phyloP scores from a whole-genome alignment of 92 coral and sea anemone species.

The Siderastrea radians region DNA sequence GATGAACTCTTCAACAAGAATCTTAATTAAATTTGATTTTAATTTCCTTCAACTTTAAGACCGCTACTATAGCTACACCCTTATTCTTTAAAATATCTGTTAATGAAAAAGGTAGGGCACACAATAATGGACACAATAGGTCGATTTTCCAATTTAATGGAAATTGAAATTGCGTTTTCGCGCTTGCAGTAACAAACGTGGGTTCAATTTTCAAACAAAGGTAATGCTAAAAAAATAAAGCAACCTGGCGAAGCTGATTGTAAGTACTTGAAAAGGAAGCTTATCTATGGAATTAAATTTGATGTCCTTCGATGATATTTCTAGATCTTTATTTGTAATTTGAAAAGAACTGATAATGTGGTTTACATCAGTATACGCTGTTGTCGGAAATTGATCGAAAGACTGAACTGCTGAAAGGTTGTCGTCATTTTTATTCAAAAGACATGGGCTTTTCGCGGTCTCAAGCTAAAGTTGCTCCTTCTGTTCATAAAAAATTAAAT shows the following conservation, averaged over 20 bases:
- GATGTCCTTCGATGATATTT: neutral
- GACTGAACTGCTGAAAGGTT: neutral
- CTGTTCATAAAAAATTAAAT: neutral
- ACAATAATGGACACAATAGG: constrained; percentile 35
- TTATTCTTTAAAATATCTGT: constrained; percentile 76
- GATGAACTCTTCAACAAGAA: constrained; percentile 34
- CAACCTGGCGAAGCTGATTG: neutral
- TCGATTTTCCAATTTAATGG: constrained; percentile 32
- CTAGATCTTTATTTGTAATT: constrained; percentile 23
- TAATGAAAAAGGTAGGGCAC: constrained; percentile 49
- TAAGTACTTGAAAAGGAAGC: neutral
- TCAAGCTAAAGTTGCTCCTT: neutral
- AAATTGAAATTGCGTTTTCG: constrained; percentile 33
- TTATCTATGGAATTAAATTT: neutral
- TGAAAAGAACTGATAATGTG: neutral
- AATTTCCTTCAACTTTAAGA: constrained; percentile 47
- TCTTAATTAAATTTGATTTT: constrained; percentile 51
- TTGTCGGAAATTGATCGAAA: constrained; percentile 8
- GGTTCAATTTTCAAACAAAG: constrained; percentile 12
- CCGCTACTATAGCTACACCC: constrained; percentile 77
- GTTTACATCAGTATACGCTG: neutral
- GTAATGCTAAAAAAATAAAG: neutral
- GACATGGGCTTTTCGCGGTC: no score
- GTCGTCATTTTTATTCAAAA: neutral
- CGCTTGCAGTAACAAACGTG: neutral